These are phyloP conservation scores for Polyploca ridens DNA, from an alignment of 2,888 invertebrate species.

Conservation along the genomic window DNA sequence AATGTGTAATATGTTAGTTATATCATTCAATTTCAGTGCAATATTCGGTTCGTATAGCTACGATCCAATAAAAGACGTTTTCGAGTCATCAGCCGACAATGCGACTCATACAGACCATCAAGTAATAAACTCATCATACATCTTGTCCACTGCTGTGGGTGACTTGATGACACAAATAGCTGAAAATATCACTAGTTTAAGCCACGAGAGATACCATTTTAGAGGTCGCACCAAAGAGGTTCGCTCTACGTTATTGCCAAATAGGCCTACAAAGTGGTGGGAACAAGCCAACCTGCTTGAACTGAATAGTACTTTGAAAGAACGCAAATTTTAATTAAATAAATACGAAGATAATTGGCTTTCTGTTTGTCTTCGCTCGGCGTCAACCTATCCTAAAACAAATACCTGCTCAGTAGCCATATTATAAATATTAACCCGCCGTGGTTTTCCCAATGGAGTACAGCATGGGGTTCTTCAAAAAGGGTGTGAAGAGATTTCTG, in stretches of 20 bases:
- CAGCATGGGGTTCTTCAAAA: too few relatives aligned
- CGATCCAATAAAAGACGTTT: conserved; percentile 42
- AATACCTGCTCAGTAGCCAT: too few relatives aligned
- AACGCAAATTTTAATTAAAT: not conserved
- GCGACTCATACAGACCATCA: not conserved
- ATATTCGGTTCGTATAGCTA: conserved; percentile 55
- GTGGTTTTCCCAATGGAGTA: too few relatives aligned
- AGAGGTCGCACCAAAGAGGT: not conserved
- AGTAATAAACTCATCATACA: not conserved
- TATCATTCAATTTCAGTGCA: conserved; percentile 44
- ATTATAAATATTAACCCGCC: too few relatives aligned
- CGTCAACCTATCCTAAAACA: too few relatives aligned
- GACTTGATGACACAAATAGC: too few relatives aligned
- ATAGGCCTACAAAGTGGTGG: conserved; percentile 13
- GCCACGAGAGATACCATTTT: not conserved
- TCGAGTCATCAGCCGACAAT: conserved; percentile 26
- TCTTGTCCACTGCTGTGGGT: not conserved
- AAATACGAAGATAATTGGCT: too few relatives aligned
- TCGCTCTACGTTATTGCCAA: not conserved
- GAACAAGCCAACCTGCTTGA: not conserved
- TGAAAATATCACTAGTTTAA: not conserved
- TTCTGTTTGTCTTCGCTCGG: too few relatives aligned
- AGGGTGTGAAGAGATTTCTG: too few relatives aligned
- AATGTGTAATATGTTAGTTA: not conserved
- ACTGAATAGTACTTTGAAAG: not conserved